Base-by-base conservation (phyloP, 2,888 invertebrate species). In the Ormyrus thymus region DNA sequence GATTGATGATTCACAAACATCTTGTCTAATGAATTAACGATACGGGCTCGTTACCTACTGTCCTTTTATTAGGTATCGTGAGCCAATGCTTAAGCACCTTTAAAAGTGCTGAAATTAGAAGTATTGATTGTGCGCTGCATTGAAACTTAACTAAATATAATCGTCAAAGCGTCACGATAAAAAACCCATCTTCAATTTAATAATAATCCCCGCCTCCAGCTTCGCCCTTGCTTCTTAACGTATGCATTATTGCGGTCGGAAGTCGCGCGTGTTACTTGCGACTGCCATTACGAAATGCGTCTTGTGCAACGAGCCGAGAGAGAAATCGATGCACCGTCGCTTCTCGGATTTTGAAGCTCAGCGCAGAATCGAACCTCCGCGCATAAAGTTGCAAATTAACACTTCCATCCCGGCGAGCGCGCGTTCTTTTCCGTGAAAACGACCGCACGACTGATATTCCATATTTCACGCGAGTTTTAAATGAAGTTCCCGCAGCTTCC, bases 281-380 rank as follows among this genome's bases (percentile, higher is more conserved):
- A 71, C 53, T 53, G 48, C 11, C 48, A 50, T 71, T 71, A 43
- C 61, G 71, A 71, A 61, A 71, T 50, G 9, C 53, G 43, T 29
- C 51, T 70, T 61, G 51, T 50, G 61, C 51, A 56, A 59, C 11
- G 29, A 10, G 69, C 10, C 15, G 64, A 51, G 64, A 48, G 62
- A 48, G n/a, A 10, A 46, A 15, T 45, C 46, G 56, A 69, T 46
- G 43, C 69, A n/a, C 43, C 11, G 43, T 61, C 59, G 46, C 13
- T 6, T 61, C 59, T 50, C 15, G 43, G 5, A 2, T n/a, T 61
- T 50, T 71, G 50, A 59, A 51, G 8, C 61, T 43, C 15, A n/a
- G 59, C 58, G 48, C 10, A 56, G 13, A 58, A 13, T 4, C 13
- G 4, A 46, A n/a, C 8, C 43, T 13, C 29, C 46, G 29, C 48